Conservation (phyloP, 37 sponge, comb jelly and placozoan species). For the Beroe forskalii region DNA sequence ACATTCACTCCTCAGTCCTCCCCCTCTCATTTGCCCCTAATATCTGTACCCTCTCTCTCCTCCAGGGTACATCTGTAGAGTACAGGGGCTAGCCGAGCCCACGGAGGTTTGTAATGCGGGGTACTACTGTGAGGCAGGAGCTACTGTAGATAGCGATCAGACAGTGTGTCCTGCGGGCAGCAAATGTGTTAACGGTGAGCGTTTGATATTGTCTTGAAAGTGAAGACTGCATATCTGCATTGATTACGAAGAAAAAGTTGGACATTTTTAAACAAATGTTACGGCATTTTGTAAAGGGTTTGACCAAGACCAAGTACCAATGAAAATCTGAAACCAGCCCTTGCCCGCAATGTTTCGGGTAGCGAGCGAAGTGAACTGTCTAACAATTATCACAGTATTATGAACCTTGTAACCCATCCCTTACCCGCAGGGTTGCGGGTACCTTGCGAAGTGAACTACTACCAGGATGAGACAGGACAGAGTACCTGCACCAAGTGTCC, state of each 20-base stretch:
- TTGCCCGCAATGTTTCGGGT: too few species aligned
- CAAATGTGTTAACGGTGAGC: constrained; percentile 3
- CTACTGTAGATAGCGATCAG: background rate
- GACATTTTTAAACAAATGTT: too few species aligned
- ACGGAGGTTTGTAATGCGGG: background rate
- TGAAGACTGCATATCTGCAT: too few species aligned
- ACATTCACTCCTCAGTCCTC: too few species aligned
- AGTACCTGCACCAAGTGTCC: constrained; percentile 48
- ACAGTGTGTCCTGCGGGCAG: constrained; percentile 28
- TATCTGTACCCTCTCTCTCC: too few species aligned
- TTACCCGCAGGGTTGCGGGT: constrained; percentile 1
- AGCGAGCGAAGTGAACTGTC: too few species aligned
- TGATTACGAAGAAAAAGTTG: too few species aligned
- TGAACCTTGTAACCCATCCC: too few species aligned
- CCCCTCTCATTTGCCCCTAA: too few species aligned
- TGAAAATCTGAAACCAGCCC: too few species aligned
- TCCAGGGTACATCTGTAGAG: constrained; percentile 1
- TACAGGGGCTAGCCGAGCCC: background rate
- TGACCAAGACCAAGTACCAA: too few species aligned
- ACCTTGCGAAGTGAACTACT: constrained; percentile 61
- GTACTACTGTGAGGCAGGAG: constrained; percentile 6
- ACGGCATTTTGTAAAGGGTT: background rate
- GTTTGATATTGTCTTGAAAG: background rate
- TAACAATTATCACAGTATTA: too few species aligned
- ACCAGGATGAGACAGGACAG: constrained; percentile 57